Conservation (phyloP, 1,140 invertebrate species). For the Brachionus plicatilis region DNA sequence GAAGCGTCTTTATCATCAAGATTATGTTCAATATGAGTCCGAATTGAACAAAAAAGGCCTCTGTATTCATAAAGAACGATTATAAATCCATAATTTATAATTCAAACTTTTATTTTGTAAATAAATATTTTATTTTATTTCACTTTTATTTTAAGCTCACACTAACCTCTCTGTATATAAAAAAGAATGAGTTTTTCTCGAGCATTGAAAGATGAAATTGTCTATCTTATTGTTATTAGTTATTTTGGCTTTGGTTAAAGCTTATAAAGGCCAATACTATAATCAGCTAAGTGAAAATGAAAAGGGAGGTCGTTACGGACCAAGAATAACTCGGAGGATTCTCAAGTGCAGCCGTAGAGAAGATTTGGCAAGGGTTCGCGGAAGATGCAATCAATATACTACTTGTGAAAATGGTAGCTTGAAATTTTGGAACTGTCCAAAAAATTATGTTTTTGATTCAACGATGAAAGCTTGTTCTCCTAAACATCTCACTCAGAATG, state of each 20-base stretch:
- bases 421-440: not conserved
- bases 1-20: slow-evolving; percentile 3
- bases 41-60: slow-evolving; percentile 23
- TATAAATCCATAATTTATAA: not conserved
- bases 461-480: not conserved
- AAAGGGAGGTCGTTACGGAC: not conserved
- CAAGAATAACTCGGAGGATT: not conserved
- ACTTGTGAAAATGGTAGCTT: not conserved
- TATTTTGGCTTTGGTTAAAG: not conserved
- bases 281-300: not conserved
- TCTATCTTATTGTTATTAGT: not conserved
- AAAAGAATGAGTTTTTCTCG: not conserved
- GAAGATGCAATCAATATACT: not conserved
- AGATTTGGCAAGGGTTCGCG: not conserved
- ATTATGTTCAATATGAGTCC: not conserved
- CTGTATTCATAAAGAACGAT: slow-evolving; percentile 38
- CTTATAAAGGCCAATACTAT: not conserved
- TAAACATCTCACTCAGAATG: not conserved
- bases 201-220: not conserved
- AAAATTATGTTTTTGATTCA: not conserved
- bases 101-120: slow-evolving; percentile 2
- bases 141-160: not conserved
- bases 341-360: not conserved
- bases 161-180: not conserved
- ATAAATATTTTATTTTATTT: not conserved